Conservation (phyloP, 2,888 invertebrate species). For the Mesoligia furuncula region DNA sequence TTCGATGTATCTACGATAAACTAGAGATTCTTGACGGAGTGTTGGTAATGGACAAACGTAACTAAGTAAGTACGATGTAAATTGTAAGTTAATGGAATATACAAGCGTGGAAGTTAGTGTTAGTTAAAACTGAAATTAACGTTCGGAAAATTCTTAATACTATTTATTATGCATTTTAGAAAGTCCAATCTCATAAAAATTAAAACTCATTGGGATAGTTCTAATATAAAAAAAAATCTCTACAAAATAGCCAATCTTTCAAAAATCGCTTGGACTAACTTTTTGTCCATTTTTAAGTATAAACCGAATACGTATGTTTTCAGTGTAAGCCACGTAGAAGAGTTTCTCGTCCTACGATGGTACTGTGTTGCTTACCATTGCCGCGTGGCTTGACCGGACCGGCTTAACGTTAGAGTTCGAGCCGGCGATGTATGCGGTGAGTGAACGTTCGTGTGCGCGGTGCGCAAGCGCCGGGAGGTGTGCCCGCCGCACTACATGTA, state of each 20-base stretch:
- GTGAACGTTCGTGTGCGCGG: constrained; percentile 46
- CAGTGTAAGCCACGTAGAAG: constrained; percentile 52
- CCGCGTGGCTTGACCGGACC: constrained; percentile 44
- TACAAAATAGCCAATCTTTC: constrained; percentile 64
- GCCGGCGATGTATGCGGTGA: constrained; percentile 68
- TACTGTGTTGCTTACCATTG: constrained; percentile 65
- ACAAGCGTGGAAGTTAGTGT: constrained; percentile 11
- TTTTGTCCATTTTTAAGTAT: constrained; percentile 56
- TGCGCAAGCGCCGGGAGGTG: constrained; percentile 56
- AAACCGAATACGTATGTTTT: constrained; percentile 61
- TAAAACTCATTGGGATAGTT: constrained; percentile 18
- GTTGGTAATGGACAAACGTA: constrained; percentile 17
- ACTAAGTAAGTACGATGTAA: constrained; percentile 46
- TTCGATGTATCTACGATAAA: constrained; percentile 57
- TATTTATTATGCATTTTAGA: constrained; percentile 57
- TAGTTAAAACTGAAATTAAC: constrained; percentile 30
- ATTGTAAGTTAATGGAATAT: constrained; percentile 18
- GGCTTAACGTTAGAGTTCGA: constrained; percentile 70
- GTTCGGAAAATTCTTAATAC: constrained; percentile 42
- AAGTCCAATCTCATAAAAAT: constrained; percentile 38
- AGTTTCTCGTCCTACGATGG: constrained; percentile 49
- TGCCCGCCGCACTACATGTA: constrained; percentile 66
- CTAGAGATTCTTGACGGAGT: constrained; percentile 51
- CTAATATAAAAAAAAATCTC: constrained; percentile 27
- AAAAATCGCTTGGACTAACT: constrained; percentile 52